A percentile compares a stretch with the other conserved stretches of the same genome.
phyloP scores from a whole-genome alignment of 2,888 invertebrate genomes.

The Lasius fuliginosus region DNA sequence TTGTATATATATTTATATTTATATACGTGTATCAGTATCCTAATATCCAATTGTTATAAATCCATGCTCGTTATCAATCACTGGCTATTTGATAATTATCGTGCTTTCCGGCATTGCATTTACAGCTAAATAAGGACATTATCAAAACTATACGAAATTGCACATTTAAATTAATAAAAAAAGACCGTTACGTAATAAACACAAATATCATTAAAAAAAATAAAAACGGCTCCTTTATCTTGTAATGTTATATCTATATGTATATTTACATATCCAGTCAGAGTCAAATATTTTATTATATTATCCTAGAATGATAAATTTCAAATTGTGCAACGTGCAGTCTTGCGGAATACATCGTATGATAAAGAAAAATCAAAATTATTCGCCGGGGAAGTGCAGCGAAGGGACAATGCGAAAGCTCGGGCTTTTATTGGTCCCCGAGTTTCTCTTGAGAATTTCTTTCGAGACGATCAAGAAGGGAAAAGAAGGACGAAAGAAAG shows the following conservation, averaged over 20 bases:
- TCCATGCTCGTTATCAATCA: conserved; percentile 33
- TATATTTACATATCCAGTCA: not conserved
- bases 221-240: not conserved
- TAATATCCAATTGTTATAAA: conserved; percentile 41
- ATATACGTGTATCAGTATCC: not conserved
- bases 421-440: conserved; percentile 44
- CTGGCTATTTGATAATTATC: conserved; percentile 34
- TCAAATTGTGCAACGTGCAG: not conserved
- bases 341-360: not conserved
- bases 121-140: not conserved
- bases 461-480: not conserved
- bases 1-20: no score
- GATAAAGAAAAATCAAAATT: conserved; percentile 30
- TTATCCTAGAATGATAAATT: not conserved
- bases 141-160: not conserved
- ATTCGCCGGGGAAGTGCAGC: conserved; percentile 22
- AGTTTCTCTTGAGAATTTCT: conserved; percentile 37
- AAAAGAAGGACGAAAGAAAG: not conserved
- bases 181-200: not conserved
- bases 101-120: not conserved
- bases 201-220: not conserved
- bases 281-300: conserved; percentile 6
- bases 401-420: conserved; percentile 43
- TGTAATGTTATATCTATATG: not conserved
- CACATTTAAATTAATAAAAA: not conserved